Base-by-base conservation (phyloP, 2,888 invertebrate species). In the Drosophila hawaiiensis region DNA sequence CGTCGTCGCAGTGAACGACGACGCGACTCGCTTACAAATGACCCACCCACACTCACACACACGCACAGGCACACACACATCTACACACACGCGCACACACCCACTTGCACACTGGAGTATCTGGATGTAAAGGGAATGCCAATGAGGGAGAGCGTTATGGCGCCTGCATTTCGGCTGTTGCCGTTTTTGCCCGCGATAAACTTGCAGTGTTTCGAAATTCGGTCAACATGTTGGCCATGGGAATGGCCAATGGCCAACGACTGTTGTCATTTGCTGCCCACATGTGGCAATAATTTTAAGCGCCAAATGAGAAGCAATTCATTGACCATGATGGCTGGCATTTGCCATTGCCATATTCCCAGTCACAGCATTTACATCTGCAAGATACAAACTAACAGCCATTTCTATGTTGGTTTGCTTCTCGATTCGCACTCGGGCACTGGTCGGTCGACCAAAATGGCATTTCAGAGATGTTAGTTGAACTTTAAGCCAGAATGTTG, bases 221-320 rank as follows among this genome's bases (percentile, higher is more conserved):
- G 83, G 89, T 89, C 86, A 91, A 79, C 88, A 89, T 74, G 68
- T 70, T 83, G 76, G 68, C 83, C 88, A 72, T 82, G 82, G 68
- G 76, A 50, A 72, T 73, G 63, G 70, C 55, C 61, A 60, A 28
- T 65, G 68, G 74, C 55, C 61, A 60, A 50, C 56, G 55, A 60
- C 70, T 37, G 65, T 62, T 66, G 61, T 62, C 82, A 63, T 83
- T 82, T 76, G 77, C 84, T 78, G 77, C 85, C 83, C 90, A 90
- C 86, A 86, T 91, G 91, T 85, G 87, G 90, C 89, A 78, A 87
- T 91, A 84, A 91, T 82, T 87, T 87, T 78, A 89, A 87, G 81
- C 87, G 89, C 78, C 90, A 87, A 87, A 87, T 87, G 91, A 90
- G 86, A 88, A 89, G 89, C 83, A 78, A 90, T 91, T 83, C 83